Percentiles rank a stretch among this genome's conserved stretches.
Evolutionary conservation across 2,113 vertebrate genomes (phyloP).

Genomic region (Lucifuga dentata): DNA sequence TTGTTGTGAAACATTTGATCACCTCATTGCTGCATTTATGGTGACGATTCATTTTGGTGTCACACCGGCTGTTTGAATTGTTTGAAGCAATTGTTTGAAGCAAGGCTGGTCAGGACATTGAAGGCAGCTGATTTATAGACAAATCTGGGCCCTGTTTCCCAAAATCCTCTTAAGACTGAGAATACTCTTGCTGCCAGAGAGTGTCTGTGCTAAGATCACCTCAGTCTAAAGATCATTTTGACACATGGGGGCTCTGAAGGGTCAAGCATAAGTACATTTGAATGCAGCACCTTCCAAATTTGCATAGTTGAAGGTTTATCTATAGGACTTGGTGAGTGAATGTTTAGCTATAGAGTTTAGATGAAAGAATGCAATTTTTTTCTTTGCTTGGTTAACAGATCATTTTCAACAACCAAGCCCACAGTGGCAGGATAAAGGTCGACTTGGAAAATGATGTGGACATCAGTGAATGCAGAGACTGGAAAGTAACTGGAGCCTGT

Average conservation of each 20-base stretch:
- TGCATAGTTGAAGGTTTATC: conserved; percentile 16
- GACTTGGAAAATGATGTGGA: conserved; percentile 90
- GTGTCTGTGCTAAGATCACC: too few species aligned
- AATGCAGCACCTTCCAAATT: background rate
- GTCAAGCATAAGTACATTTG: background rate
- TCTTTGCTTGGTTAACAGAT: conserved; percentile 82
- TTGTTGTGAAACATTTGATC: conserved; percentile 13
- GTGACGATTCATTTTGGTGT: background rate
- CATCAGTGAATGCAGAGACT: conserved; percentile 93
- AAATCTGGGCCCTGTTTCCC: background rate
- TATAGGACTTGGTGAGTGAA: background rate
- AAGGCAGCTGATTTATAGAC: background rate
- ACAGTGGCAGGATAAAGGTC: conserved; percentile 94
- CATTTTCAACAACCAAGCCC: conserved; percentile 90
- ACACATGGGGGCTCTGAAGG: too few species aligned
- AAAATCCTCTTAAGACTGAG: too few species aligned
- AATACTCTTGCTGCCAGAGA: too few species aligned
- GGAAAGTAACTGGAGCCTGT: conserved; percentile 92
- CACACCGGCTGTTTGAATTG: background rate
- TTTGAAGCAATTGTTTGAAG: too few species aligned
- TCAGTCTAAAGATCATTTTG: too few species aligned
- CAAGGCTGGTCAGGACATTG: background rate
- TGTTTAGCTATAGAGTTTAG: background rate
- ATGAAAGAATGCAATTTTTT: background rate
- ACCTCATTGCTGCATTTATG: background rate